Percentiles rank a stretch among this genome's conserved stretches.
phyloP scores from a whole-genome alignment of 2,113 vertebrate genomes.

The Origma solitaria region DNA sequence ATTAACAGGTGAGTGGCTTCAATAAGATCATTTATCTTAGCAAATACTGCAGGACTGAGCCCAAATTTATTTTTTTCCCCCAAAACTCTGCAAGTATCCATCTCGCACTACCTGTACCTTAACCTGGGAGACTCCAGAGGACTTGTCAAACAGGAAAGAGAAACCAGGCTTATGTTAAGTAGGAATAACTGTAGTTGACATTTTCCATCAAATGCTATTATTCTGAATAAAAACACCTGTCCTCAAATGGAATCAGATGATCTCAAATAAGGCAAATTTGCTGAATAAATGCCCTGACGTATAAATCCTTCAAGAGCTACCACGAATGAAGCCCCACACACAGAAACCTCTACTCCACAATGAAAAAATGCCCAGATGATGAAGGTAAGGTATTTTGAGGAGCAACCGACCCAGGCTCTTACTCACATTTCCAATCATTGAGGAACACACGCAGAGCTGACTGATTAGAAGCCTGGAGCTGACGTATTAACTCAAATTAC shows the following conservation, averaged over 20 bases:
- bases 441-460: neutral
- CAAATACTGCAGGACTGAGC: neutral
- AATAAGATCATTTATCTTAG: neutral
- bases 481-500: neutral
- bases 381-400: neutral
- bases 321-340: neutral
- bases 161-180: neutral
- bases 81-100: neutral
- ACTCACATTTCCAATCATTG: neutral
- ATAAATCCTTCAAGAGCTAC: neutral
- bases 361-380: neutral
- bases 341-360: neutral
- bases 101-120: neutral
- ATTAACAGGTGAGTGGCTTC: neutral
- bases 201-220: neutral
- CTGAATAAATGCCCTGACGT: neutral
- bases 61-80: rapidly evolving
- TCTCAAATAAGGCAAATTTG: neutral
- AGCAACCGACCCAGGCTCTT: neutral
- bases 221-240: neutral
- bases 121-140: neutral
- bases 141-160: neutral
- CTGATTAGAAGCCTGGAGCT: neutral
- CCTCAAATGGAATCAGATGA: neutral
- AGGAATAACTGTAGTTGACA: neutral